These are phyloP conservation scores for Xiphias gladius DNA, from an alignment of 2,113 vertebrate genomes.

Conservation along the genomic window DNA sequence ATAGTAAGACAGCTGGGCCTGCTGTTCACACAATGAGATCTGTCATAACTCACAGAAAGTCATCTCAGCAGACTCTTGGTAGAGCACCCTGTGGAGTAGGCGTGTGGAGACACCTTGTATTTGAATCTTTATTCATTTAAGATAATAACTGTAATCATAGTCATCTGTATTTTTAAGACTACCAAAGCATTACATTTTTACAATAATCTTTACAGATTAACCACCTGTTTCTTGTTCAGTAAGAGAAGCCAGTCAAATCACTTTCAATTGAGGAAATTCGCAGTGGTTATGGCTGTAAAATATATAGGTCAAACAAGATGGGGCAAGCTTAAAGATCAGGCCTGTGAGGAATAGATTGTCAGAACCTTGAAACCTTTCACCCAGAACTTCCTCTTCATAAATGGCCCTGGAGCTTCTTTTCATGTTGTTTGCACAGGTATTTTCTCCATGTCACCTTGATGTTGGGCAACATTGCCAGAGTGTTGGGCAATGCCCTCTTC, in stretches of 20 bases:
- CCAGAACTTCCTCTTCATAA: neutral
- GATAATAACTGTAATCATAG: neutral
- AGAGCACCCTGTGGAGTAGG: constrained; percentile 20
- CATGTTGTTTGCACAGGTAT: neutral
- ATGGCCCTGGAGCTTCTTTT: neutral
- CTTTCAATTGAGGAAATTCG: neutral
- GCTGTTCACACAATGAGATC: constrained; percentile 38
- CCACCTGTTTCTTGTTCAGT: neutral
- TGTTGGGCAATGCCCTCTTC: neutral
- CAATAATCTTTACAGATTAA: neutral
- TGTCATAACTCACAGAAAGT: constrained; percentile 28
- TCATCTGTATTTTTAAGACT: neutral
- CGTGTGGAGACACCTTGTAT: constrained; percentile 6
- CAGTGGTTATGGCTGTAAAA: neutral
- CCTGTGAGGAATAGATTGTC: neutral
- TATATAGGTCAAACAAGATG: neutral
- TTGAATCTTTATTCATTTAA: constrained; percentile 1
- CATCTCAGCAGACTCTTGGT: constrained; percentile 33
- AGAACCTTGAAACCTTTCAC: neutral
- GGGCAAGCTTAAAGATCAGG: neutral
- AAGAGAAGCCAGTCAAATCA: neutral
- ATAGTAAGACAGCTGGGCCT: constrained; percentile 52
- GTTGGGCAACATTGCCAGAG: neutral
- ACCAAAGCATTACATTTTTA: neutral
- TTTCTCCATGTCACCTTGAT: neutral